Percentiles rank a stretch among this genome's conserved stretches.
These are phyloP conservation scores for Blastobasis adustella DNA, from an alignment of 2,888 invertebrate genomes.

Conservation along the genomic window DNA sequence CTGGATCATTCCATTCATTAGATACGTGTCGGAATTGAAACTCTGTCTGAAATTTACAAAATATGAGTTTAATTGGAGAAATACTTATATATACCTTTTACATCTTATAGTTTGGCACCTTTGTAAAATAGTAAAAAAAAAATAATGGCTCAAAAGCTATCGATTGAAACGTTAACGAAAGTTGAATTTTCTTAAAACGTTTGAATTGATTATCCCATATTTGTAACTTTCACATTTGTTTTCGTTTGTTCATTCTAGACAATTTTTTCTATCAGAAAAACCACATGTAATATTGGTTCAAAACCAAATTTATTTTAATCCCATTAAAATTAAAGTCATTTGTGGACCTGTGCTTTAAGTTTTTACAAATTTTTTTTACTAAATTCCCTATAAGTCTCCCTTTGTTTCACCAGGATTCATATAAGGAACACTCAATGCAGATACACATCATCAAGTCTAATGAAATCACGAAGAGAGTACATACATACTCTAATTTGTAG, in stretches of 20 bases:
- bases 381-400: not conserved
- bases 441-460: not conserved
- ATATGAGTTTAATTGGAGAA: not conserved
- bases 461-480: too few species aligned
- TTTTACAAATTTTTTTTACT: not conserved
- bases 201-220: not conserved
- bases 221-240: not conserved
- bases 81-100: not conserved
- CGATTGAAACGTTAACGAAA: not conserved
- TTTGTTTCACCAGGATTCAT: not conserved
- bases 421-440: not conserved
- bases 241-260: not conserved
- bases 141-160: not conserved
- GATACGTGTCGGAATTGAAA: not conserved
- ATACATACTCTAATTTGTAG: too few species aligned
- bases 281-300: not conserved
- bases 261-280: not conserved
- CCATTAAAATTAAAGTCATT: not conserved
- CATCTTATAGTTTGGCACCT: not conserved
- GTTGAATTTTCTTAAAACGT: not conserved
- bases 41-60: not conserved
- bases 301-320: not conserved
- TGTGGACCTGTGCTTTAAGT: not conserved
- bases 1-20: not conserved
- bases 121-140: not conserved